Evolutionary conservation across 2,113 vertebrate species (phyloP), one percentile per base, ranked within the genome.

Genomic region (Antigone vipio): DNA sequence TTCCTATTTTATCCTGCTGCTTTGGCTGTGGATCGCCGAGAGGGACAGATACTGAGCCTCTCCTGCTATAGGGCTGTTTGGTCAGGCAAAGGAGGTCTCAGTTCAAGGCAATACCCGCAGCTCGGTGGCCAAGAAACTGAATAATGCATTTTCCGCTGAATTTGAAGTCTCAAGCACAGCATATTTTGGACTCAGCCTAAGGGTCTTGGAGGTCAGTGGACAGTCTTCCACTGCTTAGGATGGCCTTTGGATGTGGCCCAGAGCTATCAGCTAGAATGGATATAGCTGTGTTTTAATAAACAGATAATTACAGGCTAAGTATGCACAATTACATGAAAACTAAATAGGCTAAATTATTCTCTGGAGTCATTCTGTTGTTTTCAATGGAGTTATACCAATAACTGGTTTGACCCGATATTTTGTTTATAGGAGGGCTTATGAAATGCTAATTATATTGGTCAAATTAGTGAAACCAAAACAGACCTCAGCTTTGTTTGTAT

Each of bases 401-500:
- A 91, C 42, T 85, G 11, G 75, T 93, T 92, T 92, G 58, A 96
- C 66, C 73, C 32, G 88, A 34, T 96, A 63, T 93, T 96, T 89
- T 95, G 55, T 93, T 95, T 95, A 83, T 66, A 92, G 23, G 50
- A 95, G 21, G 9, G 82, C 63, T 95, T 95, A 95, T 76, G 59
- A 96, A 88, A 92, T 76, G 55, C 50, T 94, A 73, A 95, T 95
- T 92, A 73, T 82, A 14, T 91, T 94, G 87, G 81, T 93, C 77
- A 89, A 87, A 91, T 89, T 79, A 95, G n/a, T 56, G 81, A 88
- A 93, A 97, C 91, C 44, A 32, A 97, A 95, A 89, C 75, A 95
- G 73, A 73, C 24, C 68, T 95, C 91, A 55, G 74, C 42, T 91
- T 96, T 92, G 56, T 96, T 96, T 97, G 62, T 93, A 38, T 66